phyloP scores from a whole-genome alignment of 2,888 invertebrate genomes.

The Rhagium mordax region DNA sequence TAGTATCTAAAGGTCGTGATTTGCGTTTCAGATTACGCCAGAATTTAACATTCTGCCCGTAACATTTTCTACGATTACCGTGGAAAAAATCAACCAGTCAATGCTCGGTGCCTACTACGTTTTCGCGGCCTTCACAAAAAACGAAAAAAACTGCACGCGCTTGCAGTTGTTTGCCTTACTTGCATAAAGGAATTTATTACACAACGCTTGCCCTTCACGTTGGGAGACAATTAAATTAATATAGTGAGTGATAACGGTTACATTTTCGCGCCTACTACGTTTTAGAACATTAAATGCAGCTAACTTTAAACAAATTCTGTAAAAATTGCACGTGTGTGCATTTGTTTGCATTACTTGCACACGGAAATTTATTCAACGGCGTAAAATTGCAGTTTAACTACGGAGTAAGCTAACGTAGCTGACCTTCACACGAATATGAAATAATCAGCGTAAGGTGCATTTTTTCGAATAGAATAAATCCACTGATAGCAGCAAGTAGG shows the following conservation, averaged over 20 bases:
- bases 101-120: background rate
- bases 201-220: background rate
- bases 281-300: too few species aligned
- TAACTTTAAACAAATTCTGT: too few species aligned
- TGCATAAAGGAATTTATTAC: slow-evolving; percentile 10
- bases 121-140: slow-evolving; percentile 1
- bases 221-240: too few species aligned
- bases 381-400: too few species aligned
- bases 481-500: too few species aligned
- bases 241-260: too few species aligned
- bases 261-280: background rate
- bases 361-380: background rate
- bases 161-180: slow-evolving; percentile 15
- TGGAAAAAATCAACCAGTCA: background rate
- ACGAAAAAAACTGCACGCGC: background rate
- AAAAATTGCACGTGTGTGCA: slow-evolving; percentile 9
- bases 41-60: too few species aligned
- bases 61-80: too few species aligned
- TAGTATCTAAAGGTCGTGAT: background rate
- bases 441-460: too few species aligned
- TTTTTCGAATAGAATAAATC: too few species aligned
- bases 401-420: too few species aligned
- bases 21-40: background rate
- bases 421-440: too few species aligned
- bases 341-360: slow-evolving; percentile 7